Evolutionary conservation across 2,888 invertebrate genomes (phyloP), one percentile per base, ranked within the genome.

Genomic region (Diarsia dahlii): DNA sequence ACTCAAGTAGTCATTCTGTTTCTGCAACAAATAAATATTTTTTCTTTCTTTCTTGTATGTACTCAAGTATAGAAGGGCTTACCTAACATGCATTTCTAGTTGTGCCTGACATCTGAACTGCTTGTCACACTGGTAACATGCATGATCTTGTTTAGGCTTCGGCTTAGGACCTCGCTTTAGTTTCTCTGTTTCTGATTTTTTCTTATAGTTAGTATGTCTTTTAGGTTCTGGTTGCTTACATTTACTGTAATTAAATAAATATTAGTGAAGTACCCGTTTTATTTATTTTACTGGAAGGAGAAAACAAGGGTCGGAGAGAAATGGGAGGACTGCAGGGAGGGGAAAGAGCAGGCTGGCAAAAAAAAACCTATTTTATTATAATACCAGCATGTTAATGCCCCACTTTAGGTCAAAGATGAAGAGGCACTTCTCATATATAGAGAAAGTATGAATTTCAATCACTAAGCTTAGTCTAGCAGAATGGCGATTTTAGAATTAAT

Each of bases 31-130:
- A n/a, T n/a, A n/a, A n/a, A n/a, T n/a, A n/a, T n/a, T n/a, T n/a
- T n/a, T n/a, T n/a, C n/a, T n/a, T n/a, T n/a, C n/a, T n/a, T n/a
- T n/a, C n/a, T n/a, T n/a, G n/a, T n/a, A n/a, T 39, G 39, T 39
- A 39, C 13, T 45, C 3, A 45, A 60, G 13, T 15, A 56, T 48
- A 20, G 12, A 28, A 34, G 46, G 9, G 9, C 67, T 84, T 90
- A 96, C 97, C 97, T 95, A 18, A 97, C 95, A 92, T 97, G 97
- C 94, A 97, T 97, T 80, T 97, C 97, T 20, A 97, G 88, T 87
- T 97, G 97, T 0, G 97, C 97, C 68, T 97, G 96, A 87, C 97
- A 97, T 90, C 97, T 95, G 76, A 97, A 97, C 54, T 97, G 95
- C 86, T 97, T 97, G 73, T 97, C 93, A 86, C 97, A 97, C 71